Conservation (phyloP, 2,113 vertebrate genomes). For the Megalops atlanticus region DNA sequence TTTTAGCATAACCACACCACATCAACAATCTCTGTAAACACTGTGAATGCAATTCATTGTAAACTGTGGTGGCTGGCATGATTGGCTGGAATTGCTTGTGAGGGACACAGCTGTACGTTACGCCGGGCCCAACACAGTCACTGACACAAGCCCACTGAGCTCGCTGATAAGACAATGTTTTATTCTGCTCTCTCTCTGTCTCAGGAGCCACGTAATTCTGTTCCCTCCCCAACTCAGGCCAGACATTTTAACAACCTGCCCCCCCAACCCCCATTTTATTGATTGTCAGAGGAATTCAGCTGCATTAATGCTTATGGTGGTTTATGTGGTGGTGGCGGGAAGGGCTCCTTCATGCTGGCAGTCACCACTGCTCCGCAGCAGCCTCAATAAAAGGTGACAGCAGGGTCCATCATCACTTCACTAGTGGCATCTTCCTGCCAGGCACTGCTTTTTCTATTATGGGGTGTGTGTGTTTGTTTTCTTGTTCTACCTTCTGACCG, state of each 20-base stretch:
- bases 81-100: background rate
- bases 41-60: no score
- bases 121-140: background rate
- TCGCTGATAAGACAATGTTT: background rate
- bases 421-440: background rate
- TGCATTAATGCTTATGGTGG: background rate
- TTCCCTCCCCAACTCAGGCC: background rate
- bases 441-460: background rate
- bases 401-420: background rate
- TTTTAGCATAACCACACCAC: no score
- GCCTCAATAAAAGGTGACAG: slow-evolving; percentile 7
- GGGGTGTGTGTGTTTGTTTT: background rate
- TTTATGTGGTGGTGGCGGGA: no score
- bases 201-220: background rate
- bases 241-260: background rate
- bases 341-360: background rate
- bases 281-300: background rate
- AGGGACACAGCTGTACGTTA: background rate
- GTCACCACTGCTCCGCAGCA: background rate
- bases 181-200: background rate
- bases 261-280: background rate
- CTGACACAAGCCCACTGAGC: background rate
- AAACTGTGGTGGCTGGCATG: background rate
- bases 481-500: background rate
- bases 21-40: no score